Conservation (phyloP, 1,140 invertebrate species). For the Drosophila tristis region DNA sequence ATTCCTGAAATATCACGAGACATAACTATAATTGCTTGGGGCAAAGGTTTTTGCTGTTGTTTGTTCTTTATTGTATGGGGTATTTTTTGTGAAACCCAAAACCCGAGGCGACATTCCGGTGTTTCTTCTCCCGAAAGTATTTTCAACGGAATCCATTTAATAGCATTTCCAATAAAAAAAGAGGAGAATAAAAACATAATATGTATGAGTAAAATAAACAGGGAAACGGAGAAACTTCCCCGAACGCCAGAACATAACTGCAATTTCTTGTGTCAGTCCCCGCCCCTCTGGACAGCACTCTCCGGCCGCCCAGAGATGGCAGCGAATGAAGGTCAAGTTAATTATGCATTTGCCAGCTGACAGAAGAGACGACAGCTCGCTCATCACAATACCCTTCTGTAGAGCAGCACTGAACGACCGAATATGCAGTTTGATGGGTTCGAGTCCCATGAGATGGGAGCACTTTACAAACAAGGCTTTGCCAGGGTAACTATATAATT, state of each 20-base stretch:
- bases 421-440: no score
- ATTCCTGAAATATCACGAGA: conserved; percentile 42
- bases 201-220: conserved; percentile 8
- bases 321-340: conserved; percentile 64
- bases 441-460: no score
- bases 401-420: no score
- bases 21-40: conserved; percentile 45
- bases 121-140: conserved; percentile 41
- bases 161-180: conserved; percentile 38
- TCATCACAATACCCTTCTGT: no score
- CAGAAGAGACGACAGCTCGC: conserved; percentile 4
- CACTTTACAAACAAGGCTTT: no score
- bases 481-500: no score
- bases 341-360: conserved; percentile 78
- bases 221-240: conserved; percentile 6
- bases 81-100: conserved; percentile 11
- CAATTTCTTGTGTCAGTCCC: conserved; percentile 21
- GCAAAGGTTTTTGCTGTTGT: conserved; percentile 27
- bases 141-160: conserved; percentile 50
- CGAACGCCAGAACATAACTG: conserved; percentile 35
- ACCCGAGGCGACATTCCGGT: conserved; percentile 33
- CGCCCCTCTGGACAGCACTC: background rate
- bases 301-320: no score
- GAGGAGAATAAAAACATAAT: conserved; percentile 12
- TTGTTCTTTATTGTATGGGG: conserved; percentile 10